Conservation (phyloP, 2,797 vertebrate genomes). For the Fringilla coelebs region DNA sequence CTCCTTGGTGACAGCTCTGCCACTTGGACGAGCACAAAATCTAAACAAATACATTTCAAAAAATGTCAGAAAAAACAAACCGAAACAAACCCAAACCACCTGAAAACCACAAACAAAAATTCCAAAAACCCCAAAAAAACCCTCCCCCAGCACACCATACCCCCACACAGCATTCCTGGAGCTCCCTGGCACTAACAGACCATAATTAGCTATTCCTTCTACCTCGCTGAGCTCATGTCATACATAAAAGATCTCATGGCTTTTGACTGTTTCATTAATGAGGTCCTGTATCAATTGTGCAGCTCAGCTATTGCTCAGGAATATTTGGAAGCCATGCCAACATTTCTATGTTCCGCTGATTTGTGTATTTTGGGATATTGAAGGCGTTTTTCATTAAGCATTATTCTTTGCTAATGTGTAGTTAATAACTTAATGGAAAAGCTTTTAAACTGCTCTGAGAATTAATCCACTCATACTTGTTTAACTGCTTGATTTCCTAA, state of each 20-base stretch:
- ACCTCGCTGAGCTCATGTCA: background rate
- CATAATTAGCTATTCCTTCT: background rate
- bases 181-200: background rate
- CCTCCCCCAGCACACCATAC: fast-evolving
- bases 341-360: background rate
- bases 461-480: slow-evolving; percentile 37
- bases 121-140: no score
- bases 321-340: background rate
- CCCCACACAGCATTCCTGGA: background rate
- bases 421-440: slow-evolving; percentile 53
- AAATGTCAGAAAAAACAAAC: background rate
- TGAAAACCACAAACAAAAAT: background rate
- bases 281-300: background rate
- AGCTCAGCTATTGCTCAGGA: background rate
- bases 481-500: slow-evolving; percentile 60
- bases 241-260: background rate
- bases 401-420: slow-evolving; percentile 46
- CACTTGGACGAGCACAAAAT: background rate
- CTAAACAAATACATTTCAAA: background rate
- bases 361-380: slow-evolving; percentile 52
- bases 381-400: slow-evolving; percentile 46
- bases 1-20: background rate
- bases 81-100: background rate
- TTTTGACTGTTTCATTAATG: background rate
- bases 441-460: slow-evolving; percentile 35